phyloP scores from a whole-genome alignment of 53 echinoderm and acorn worm genomes.

The Mesocentrotus franciscanus region DNA sequence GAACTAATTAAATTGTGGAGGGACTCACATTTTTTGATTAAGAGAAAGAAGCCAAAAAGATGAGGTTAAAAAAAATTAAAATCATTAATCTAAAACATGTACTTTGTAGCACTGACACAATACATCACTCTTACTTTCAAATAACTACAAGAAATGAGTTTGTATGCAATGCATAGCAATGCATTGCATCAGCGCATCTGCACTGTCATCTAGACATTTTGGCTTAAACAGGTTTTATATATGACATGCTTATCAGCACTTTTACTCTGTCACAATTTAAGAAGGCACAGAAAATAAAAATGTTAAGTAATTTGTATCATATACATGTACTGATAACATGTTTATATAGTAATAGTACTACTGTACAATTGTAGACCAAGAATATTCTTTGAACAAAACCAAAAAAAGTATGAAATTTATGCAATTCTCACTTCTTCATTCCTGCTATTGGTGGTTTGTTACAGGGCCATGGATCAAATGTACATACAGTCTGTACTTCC shows the following conservation, averaged over 20 bases:
- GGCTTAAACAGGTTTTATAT: background rate
- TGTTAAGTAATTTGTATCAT: background rate
- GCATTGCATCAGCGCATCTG: background rate
- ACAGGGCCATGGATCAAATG: background rate
- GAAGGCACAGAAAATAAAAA: background rate
- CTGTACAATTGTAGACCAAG: background rate
- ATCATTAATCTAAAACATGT: background rate
- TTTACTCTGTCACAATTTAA: background rate
- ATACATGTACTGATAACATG: background rate
- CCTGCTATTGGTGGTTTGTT: background rate
- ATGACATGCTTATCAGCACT: background rate
- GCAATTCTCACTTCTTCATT: background rate
- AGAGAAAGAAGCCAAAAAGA: background rate
- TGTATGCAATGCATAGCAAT: background rate
- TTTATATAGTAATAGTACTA: background rate
- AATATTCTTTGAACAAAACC: background rate
- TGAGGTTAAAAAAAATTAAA: background rate
- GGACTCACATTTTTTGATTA: background rate
- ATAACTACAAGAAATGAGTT: background rate
- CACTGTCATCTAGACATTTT: background rate
- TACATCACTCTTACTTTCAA: background rate
- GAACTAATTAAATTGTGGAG: background rate
- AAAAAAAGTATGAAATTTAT: background rate
- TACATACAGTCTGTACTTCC: background rate
- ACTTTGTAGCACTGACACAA: background rate